Evolutionary conservation across 2,113 vertebrate species (phyloP), one percentile per base, ranked within the genome.

Genomic region (Mirza zaza): DNA sequence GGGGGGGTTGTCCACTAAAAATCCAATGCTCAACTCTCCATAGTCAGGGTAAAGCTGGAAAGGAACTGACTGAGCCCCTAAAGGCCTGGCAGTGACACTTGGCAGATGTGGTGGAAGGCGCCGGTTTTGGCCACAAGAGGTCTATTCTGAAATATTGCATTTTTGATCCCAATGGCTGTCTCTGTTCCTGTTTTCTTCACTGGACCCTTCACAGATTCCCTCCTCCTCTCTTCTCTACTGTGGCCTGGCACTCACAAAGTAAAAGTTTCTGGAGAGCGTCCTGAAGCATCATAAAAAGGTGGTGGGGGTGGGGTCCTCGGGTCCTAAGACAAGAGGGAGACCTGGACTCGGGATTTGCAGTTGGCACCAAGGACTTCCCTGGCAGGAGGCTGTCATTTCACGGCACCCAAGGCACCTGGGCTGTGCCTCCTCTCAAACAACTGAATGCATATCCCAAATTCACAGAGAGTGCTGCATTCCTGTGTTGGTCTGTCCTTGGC

Each of bases 41-140:
- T 0, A n/a, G 68, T 71, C 75, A 63, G 65, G 61, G 15, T 52
- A 48, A 71, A 36, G 32, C 0, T 27, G 52, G 71, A 15, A 45
- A 70, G 86, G 29, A 91, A 57, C 15, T 13, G n/a, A 20, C 20
- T 5, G 17, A 52, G n/a, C 20, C 36, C 39, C 12, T 4, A 3
- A 25, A 48, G 17, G 71, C 52, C 75, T 36, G 73, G 67, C 67
- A 7, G 6, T 48, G 68, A 55, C 2, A 27, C 8, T 18, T 32
- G 29, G 39, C 55, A 48, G 0, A 3, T 15, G 13, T 83, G n/a
- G 48, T 0, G 18, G 23, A 57, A 1, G 70, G n/a, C 14, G 1
- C 34, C 8, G 8, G 6, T 29, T 48, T 23, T 52, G 55, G 55
- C 39, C 52, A 77, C 20, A 52, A 39, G 77, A 80, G 70, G 32